phyloP scores from a whole-genome alignment of 1,140 invertebrate species.

The Amyelois transitella region DNA sequence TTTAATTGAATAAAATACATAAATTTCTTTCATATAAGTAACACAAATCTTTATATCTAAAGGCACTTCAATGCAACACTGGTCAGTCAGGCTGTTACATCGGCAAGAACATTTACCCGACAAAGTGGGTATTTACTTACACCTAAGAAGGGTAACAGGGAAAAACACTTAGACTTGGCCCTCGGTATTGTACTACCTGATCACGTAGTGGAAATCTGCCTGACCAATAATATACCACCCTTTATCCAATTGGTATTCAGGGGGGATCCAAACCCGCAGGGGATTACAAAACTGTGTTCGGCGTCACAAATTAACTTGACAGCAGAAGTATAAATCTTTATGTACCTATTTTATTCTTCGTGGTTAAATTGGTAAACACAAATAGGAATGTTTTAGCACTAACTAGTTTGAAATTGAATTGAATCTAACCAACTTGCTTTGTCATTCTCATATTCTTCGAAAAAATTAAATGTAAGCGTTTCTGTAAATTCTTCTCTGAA shows the following conservation, averaged over 20 bases:
- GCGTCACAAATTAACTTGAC: neutral
- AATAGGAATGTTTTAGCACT: no score
- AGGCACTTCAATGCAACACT: neutral
- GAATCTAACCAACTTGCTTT: no score
- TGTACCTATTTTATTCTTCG: no score
- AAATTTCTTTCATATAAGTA: no score
- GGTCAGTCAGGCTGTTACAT: neutral
- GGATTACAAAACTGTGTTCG: conserved; percentile 39
- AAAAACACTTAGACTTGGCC: conserved; percentile 33
- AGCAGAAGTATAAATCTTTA: neutral
- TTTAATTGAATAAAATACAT: no score
- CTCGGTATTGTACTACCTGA: conserved; percentile 26
- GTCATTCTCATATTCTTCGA: no score
- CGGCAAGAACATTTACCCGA: neutral
- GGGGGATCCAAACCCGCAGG: conserved; percentile 14
- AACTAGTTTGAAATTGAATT: no score
- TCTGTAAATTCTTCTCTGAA: no score
- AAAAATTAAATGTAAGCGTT: no score
- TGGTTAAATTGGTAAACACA: no score
- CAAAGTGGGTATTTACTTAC: neutral
- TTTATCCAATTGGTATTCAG: conserved; percentile 39
- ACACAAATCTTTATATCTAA: no score
- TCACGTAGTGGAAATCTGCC: conserved; percentile 42
- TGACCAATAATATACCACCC: conserved; percentile 44
- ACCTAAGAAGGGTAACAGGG: conserved; percentile 20